Evolutionary conservation across 2,888 invertebrate genomes (phyloP), one percentile per base, ranked within the genome.

Genomic region (Argynnis bischoffii): DNA sequence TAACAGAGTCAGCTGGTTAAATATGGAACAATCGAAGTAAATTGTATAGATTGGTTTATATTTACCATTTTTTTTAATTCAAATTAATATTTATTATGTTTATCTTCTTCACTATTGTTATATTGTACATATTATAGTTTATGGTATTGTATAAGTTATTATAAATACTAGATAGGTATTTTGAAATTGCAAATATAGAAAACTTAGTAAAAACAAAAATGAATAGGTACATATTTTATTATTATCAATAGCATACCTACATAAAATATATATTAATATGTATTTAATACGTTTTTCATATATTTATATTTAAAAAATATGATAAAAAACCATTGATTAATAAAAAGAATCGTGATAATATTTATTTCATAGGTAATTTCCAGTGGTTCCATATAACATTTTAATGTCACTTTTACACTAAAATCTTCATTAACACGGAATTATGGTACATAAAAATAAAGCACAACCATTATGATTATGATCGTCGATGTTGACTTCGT

Each of bases 1-100:
- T 75, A 77, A 78, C 78, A 79, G 72, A 72, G 81, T 79, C 89
- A 89, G 82, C 88, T 90, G 89, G 76, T 76, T 81, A 90, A 88
- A 90, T 77, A 84, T 80, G 73, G 73, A 84, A 85, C 86, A 87
- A 86, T 86, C 78, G 79, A 75, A 77, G 74, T 82, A 82, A 84
- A 75, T 75, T 85, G 80, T 82, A 48, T 69, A 63, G 51, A 26
- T 47, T 56, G 18, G 13, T 57, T 57, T 69, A 48, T 18, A 35
- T 54, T 50, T 63, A 66, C 35, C 46, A 31, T 48, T 55, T 60
- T 69, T 63, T 64, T 56, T 55, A 63, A 16, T 59, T 59, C 48
- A 41, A 69, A 26, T 53, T 46, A 64, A 54, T 54, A 69, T 69
- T 65, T 65, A 65, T 57, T 15, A 56, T 69, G 35, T 69, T 69